Evolutionary conservation across 1,140 invertebrate species (phyloP), one percentile per base, ranked within the genome.

Genomic region (Scylla paramamosain): DNA sequence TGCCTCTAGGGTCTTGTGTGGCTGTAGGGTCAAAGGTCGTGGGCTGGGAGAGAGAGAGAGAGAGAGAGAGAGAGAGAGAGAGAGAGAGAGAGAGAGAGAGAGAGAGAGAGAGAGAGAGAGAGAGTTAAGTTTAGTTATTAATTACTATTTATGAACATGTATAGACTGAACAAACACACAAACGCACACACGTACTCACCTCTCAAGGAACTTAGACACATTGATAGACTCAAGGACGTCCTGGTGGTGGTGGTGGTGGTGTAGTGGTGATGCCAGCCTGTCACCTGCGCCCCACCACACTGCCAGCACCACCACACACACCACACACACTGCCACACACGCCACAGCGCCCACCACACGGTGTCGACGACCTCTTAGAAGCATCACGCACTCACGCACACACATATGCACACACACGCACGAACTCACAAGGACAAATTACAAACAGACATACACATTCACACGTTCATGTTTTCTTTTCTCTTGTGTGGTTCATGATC

Each of bases 41-140:
- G 86, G 52, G 84, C 92, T 93, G 67, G 10, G 32, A 29, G 52
- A 59, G 52, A 59, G 52, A 86, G 83, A 86, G 83, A 86, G 83
- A 31, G 82, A 84, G 82, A 84, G 82, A 84, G 82, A 84, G 82
- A 84, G 82, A 84, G 82, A 31, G 82, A 84, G 82, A 84, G 82
- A 84, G 82, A 84, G 82, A 31, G 82, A 84, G 82, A 84, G 82
- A 31, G 83, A 86, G 83, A 86, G 83, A 86, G 83, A 32, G 83
- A 86, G 83, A 86, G 83, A 32, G n/a, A 28, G 83, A 14, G 16
- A 86, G 83, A 28, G 83, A 86, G 16, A 86, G n/a, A 25, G 83
- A 86, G 83, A 28, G n/a, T 4, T 12, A 25, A 25, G n/a, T 8
- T 20, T 59, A 48, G 14, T 59, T 12, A 59, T 12, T 4, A 20